These are phyloP conservation scores for Ispidina lecontei DNA, from an alignment of 2,797 vertebrate genomes.

Conservation along the genomic window DNA sequence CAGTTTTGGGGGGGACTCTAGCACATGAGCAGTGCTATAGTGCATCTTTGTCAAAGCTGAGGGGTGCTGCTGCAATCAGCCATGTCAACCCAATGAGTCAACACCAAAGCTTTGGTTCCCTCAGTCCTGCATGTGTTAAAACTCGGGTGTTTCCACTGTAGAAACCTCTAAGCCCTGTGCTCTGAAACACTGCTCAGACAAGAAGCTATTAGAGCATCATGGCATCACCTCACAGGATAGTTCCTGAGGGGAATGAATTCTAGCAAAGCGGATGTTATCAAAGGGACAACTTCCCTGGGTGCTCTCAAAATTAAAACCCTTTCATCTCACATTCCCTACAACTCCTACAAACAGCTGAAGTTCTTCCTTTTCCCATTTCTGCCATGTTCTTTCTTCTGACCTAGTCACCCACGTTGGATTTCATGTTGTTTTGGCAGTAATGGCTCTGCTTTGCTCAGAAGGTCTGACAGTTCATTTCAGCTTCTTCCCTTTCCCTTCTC, in stretches of 20 bases:
- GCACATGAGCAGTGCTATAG: not conserved
- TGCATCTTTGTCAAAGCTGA: not conserved
- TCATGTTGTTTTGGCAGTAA: rapidly evolving
- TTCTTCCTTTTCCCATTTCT: not conserved
- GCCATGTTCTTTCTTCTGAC: not conserved
- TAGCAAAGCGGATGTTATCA: not conserved
- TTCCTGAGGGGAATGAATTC: not conserved
- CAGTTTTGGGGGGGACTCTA: not conserved
- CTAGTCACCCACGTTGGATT: not conserved
- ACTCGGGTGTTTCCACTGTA: not conserved
- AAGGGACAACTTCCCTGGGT: not conserved
- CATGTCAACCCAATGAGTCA: not conserved
- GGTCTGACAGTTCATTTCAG: not conserved
- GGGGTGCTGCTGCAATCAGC: not conserved
- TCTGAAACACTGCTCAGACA: not conserved
- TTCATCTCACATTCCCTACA: not conserved
- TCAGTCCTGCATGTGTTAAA: not conserved
- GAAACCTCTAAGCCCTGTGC: rapidly evolving
- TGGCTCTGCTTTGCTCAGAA: not conserved
- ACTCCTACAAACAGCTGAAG: not conserved
- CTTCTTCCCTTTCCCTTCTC: not conserved
- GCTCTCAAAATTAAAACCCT: not conserved
- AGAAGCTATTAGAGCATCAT: not conserved
- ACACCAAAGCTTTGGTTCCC: not conserved
- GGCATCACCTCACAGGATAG: not conserved